Base-by-base conservation (phyloP, 2,797 vertebrate genomes). In the Cottoperca gobio region DNA sequence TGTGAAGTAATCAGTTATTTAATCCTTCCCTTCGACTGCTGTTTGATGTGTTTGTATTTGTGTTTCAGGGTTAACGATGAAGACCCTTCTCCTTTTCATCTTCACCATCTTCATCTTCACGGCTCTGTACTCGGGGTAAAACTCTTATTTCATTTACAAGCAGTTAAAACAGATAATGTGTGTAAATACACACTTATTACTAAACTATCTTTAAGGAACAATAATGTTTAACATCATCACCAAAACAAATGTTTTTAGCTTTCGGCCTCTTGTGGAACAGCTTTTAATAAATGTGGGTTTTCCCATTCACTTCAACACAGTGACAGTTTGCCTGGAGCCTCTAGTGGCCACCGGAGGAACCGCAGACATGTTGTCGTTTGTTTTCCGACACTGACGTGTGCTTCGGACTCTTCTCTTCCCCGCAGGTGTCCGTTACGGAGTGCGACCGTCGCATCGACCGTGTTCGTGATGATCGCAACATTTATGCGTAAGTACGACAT, bases 41-140 rank as follows among this genome's bases (percentile, higher is more conserved):
- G n/a, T n/a, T n/a, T n/a, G n/a, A n/a, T 24, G 61, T 48, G 31
- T 13, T 14, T 66, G 13, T 63, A 8, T 76, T 80, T 58, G 14
- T 55, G 17, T 64, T 78, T 53, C 88, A 96, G 95, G 94, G 5
- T 64, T 83, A 6, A 81, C 85, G 28, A 33, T 86, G 81, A 94
- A 86, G 78, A 40, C 79, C 1, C 60, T 95, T 5, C 74, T 95
- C 45, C 73, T 94, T 8, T 49, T 95, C 76, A 24, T 93, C 86
- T 76, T 95, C 83, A 62, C 64, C 57, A 1, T 94, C 80, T 93
- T 94, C 84, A 54, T 94, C 78, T 49, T 89, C 58, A 49, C 89
- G 0, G 77, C 82, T 42, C 63, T 95, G 1, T 89, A 57, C 67
- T 94, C 93, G 0, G 84, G 94, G 95, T 96, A 87, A 90, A 52